Evolutionary conservation across 2,113 vertebrate species (phyloP).

Genomic region (Burhinus bistriatus): DNA sequence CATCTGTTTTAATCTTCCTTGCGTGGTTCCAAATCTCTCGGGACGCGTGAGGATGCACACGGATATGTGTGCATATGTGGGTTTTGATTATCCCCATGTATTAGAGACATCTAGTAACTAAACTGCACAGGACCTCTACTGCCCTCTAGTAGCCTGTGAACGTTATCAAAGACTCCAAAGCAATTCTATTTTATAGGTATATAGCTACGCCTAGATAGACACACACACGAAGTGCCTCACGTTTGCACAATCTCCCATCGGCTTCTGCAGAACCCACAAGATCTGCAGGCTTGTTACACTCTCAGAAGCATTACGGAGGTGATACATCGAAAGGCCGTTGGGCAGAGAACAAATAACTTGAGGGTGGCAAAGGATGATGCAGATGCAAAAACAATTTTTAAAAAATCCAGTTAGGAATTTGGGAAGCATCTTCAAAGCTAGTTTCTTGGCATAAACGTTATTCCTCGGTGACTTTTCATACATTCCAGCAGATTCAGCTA

Average conservation of each 20-base stretch:
- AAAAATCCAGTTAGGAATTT: not conserved
- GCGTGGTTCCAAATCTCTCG: accelerated
- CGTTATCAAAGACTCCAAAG: not conserved
- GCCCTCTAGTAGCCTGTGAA: not conserved
- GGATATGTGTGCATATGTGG: accelerated
- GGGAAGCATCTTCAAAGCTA: not conserved
- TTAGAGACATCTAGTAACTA: not conserved
- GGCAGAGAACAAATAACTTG: not conserved
- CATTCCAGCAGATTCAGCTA: not conserved
- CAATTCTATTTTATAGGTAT: accelerated
- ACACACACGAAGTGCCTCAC: not conserved
- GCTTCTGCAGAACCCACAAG: not conserved
- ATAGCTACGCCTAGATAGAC: accelerated
- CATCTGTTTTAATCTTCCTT: not conserved
- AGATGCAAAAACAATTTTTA: not conserved
- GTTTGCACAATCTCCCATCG: not conserved
- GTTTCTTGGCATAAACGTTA: not conserved
- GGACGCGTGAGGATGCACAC: not conserved
- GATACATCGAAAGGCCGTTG: accelerated
- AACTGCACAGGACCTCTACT: accelerated
- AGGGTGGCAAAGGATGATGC: not conserved
- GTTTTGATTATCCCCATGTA: accelerated
- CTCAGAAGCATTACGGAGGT: accelerated
- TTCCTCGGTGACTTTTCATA: accelerated
- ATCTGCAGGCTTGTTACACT: not conserved